Evolutionary conservation across 2,888 invertebrate species (phyloP).

Genomic region (Perdita meconis): DNA sequence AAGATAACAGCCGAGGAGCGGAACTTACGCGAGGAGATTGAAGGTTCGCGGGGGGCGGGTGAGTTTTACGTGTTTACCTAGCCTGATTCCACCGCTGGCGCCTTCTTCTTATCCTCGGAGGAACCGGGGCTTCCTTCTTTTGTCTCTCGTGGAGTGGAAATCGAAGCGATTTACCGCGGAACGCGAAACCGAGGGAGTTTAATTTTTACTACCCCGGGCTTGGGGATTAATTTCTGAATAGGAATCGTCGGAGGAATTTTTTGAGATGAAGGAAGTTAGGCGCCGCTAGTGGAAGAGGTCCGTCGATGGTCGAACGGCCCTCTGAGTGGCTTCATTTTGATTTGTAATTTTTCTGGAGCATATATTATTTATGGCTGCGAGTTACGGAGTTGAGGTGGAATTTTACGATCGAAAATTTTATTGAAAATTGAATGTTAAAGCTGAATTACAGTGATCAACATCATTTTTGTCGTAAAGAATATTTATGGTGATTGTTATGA

Average conservation of each 20-base stretch:
- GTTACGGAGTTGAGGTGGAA: too few relatives aligned
- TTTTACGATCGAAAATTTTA: too few relatives aligned
- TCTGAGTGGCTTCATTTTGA: background rate
- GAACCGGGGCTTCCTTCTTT: background rate
- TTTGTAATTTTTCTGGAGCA: too few relatives aligned
- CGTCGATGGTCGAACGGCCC: too few relatives aligned
- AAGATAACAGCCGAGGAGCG: constrained; percentile 40
- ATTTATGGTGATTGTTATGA: too few relatives aligned
- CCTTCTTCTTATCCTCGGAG: background rate
- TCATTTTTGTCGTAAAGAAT: too few relatives aligned
- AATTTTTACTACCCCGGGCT: background rate
- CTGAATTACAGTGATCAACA: too few relatives aligned
- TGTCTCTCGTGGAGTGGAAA: background rate
- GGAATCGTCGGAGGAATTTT: background rate
- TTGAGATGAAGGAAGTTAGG: too few relatives aligned
- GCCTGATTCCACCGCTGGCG: constrained; percentile 26
- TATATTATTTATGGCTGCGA: too few relatives aligned
- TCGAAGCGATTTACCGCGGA: background rate
- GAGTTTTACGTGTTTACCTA: constrained; percentile 25
- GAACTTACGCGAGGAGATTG: constrained; percentile 41
- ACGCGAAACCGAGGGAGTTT: background rate
- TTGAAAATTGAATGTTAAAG: too few relatives aligned
- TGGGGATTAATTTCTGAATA: background rate
- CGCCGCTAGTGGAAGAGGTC: too few relatives aligned
- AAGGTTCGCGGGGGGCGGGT: constrained; percentile 22